Percentiles rank a stretch among this genome's conserved stretches.
These are phyloP conservation scores for Leptodactylus fuscus DNA, from an alignment of 2,113 vertebrate species.

Conservation along the genomic window DNA sequence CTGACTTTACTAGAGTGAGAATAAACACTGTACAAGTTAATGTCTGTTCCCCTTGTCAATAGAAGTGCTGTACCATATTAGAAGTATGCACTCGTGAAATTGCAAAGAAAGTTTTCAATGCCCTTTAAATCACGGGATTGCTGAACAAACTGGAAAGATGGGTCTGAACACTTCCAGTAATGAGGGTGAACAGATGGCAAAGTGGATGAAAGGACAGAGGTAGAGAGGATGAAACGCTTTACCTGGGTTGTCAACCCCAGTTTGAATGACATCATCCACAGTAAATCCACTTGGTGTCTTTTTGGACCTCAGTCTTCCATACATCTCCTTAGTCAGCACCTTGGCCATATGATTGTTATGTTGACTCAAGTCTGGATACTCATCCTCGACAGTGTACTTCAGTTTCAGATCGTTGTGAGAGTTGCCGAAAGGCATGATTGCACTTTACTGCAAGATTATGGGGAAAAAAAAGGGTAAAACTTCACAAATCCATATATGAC, in stretches of 20 bases:
- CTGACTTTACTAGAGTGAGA: conserved; percentile 73
- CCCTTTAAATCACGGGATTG: no score
- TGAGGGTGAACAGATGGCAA: conserved; percentile 45
- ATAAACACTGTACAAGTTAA: conserved; percentile 69
- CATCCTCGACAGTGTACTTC: conserved; percentile 76
- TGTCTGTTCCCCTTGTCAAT: conserved; percentile 66
- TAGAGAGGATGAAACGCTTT: conserved; percentile 42
- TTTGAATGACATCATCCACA: conserved; percentile 82
- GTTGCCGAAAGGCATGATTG: conserved; percentile 95
- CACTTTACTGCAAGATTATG: conserved; percentile 72
- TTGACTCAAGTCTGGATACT: conserved; percentile 88
- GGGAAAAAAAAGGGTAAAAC: conserved; percentile 58
- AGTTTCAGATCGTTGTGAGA: conserved; percentile 90
- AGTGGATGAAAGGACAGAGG: conserved; percentile 31
- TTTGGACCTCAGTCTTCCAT: conserved; percentile 71
- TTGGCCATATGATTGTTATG: conserved; percentile 94
- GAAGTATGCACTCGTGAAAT: no score
- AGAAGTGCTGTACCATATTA: conserved; percentile 66
- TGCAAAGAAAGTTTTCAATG: no score
- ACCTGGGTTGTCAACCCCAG: conserved; percentile 87
- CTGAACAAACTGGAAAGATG: not conserved
- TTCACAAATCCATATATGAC: not conserved
- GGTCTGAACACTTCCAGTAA: conserved; percentile 29
- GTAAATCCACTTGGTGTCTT: conserved; percentile 78
- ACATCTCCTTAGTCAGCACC: conserved; percentile 77